A percentile compares a stretch with the other conserved stretches of the same genome.
These are phyloP conservation scores for Rhinophrynus dorsalis DNA, from an alignment of 2,797 vertebrate genomes.

Conservation along the genomic window DNA sequence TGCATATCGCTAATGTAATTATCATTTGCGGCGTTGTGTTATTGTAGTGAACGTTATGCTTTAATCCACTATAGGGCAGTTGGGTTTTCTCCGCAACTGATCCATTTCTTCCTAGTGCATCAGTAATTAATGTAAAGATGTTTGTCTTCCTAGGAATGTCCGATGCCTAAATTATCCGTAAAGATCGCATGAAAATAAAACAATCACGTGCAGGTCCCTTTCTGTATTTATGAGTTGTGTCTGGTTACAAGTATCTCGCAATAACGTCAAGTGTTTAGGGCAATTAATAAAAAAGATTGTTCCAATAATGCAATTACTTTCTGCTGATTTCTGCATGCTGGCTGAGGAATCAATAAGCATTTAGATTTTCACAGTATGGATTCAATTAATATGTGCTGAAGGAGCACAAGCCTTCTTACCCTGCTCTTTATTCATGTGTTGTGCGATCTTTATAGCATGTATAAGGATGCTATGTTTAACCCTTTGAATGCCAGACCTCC, in stretches of 20 bases:
- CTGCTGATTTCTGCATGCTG: slow-evolving; percentile 19
- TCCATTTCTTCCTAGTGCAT: too few relatives aligned
- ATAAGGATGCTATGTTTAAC: too few relatives aligned
- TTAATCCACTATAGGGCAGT: too few relatives aligned
- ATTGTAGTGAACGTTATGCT: too few relatives aligned
- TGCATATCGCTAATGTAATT: too few relatives aligned
- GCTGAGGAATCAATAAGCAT: slow-evolving; percentile 44
- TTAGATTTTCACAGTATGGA: slow-evolving; percentile 47
- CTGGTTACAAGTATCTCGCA: not conserved
- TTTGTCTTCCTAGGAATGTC: too few relatives aligned
- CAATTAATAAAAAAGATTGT: slow-evolving; percentile 41
- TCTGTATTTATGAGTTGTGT: slow-evolving; percentile 11
- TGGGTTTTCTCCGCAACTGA: too few relatives aligned
- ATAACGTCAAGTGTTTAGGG: slow-evolving; percentile 17
- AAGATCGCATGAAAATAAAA: not conserved
- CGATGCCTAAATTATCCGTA: not conserved
- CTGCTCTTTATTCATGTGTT: not conserved
- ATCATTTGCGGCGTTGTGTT: too few relatives aligned
- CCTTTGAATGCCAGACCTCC: too few relatives aligned
- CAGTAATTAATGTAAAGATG: too few relatives aligned
- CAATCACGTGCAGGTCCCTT: not conserved
- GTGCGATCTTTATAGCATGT: too few relatives aligned
- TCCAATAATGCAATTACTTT: slow-evolving; percentile 13
- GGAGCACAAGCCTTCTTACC: slow-evolving; percentile 39
- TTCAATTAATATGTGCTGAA: slow-evolving; percentile 49